Evolutionary conservation across 2,113 vertebrate species (phyloP).

Genomic region (Gadus chalcogrammus): DNA sequence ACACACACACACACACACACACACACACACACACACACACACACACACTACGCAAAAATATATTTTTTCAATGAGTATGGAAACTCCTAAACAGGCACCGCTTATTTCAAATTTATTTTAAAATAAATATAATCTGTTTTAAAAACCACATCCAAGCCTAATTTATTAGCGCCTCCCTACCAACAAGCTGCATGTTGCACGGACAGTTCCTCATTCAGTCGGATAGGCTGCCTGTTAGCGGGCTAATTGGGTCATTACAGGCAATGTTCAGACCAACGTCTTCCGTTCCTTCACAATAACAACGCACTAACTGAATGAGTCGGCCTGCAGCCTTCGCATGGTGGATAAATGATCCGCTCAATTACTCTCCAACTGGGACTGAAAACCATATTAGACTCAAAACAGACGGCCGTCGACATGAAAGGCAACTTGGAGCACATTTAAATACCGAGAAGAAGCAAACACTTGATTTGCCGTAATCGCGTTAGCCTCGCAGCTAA

Average conservation of each 20-base stretch:
- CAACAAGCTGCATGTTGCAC: constrained; percentile 47
- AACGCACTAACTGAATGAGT: constrained; percentile 75
- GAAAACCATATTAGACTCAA: constrained; percentile 70
- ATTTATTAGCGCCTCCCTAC: constrained; percentile 33
- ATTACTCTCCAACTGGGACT: constrained; percentile 71
- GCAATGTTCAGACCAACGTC: constrained; percentile 71
- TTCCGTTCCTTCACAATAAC: constrained; percentile 80
- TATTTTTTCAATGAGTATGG: no score
- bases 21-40: no score
- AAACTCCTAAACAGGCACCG: no score
- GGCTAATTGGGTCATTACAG: constrained; percentile 71
- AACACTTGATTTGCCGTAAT: constrained; percentile 74
- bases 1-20: no score
- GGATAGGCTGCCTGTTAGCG: constrained; percentile 59
- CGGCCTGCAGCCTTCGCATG: constrained; percentile 61
- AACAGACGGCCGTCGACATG: constrained; percentile 72
- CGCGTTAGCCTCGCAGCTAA: constrained; percentile 61
- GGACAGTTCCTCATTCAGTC: constrained; percentile 59
- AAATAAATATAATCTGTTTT: no score
- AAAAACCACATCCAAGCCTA: no score
- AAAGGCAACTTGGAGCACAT: constrained; percentile 76
- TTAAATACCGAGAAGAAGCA: constrained; percentile 74
- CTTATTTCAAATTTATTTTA: not conserved
- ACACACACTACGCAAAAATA: no score
- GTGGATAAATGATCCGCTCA: constrained; percentile 73